Conservation (phyloP, 2,113 vertebrate species). For the Parotia lawesii region DNA sequence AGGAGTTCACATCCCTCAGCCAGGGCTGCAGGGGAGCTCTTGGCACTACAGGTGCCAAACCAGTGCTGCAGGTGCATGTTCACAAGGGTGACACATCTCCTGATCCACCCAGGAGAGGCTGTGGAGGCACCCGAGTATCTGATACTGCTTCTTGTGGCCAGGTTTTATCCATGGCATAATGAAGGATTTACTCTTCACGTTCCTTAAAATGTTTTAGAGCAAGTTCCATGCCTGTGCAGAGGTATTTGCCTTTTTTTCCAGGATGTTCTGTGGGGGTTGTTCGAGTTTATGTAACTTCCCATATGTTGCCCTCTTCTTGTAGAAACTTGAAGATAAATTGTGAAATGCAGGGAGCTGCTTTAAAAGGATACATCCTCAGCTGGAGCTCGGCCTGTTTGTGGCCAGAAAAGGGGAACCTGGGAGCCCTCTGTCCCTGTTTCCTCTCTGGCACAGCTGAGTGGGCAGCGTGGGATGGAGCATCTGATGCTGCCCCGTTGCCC, state of each 20-base stretch:
- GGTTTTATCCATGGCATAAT: fast-evolving
- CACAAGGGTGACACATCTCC: not conserved
- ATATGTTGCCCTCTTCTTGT: not conserved
- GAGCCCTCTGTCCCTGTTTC: not conserved
- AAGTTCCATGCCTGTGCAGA: not conserved
- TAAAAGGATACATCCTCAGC: not conserved
- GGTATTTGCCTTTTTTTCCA: not conserved
- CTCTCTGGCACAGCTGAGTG: not conserved
- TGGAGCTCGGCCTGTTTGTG: not conserved
- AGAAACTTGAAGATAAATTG: not conserved
- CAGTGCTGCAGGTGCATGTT: not conserved
- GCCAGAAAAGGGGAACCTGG: not conserved
- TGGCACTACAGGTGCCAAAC: not conserved
- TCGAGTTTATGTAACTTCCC: not conserved
- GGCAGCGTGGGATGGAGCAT: not conserved
- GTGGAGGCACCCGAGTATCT: not conserved
- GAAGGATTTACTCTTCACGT: not conserved
- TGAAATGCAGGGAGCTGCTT: not conserved
- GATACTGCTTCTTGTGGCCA: not conserved
- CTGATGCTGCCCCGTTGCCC: not conserved
- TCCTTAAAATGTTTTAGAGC: no score
- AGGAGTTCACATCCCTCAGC: not conserved
- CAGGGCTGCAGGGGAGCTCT: not conserved
- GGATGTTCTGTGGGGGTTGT: not conserved
- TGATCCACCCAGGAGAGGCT: not conserved